Conservation (phyloP, 2,797 vertebrate species). For the Macropodus opercularis region DNA sequence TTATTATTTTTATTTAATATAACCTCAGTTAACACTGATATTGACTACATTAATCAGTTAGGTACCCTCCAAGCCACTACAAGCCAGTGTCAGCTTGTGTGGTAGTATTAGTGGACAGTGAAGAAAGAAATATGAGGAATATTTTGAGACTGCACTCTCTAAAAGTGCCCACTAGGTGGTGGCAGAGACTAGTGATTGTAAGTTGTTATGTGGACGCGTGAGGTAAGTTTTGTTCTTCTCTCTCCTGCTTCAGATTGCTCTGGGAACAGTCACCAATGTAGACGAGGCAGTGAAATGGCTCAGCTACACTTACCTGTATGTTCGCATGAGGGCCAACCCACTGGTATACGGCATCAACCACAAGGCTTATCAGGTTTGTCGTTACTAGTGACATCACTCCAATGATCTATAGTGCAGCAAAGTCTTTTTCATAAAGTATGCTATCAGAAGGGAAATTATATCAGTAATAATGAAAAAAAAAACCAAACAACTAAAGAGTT, state of each 20-base stretch:
- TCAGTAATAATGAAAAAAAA: too few relatives aligned
- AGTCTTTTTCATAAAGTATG: not conserved
- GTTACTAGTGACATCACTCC: not conserved
- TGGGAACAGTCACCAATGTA: slow-evolving; percentile 96
- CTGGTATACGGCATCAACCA: slow-evolving; percentile 97
- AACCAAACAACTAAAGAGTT: too few relatives aligned
- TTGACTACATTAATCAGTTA: too few relatives aligned
- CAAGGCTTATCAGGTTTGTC: slow-evolving; percentile 90
- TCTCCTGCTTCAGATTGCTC: slow-evolving; percentile 83
- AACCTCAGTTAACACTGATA: too few relatives aligned
- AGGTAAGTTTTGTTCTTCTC: too few relatives aligned
- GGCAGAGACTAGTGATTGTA: slow-evolving; percentile 31
- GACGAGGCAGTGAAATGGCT: slow-evolving; percentile 99
- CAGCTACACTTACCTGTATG: slow-evolving; percentile 97
- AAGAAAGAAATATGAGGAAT: not conserved
- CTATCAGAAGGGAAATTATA: too few relatives aligned
- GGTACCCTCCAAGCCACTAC: too few relatives aligned
- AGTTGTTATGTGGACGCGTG: not conserved
- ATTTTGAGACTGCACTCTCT: slow-evolving; percentile 21
- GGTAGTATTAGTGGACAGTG: not conserved
- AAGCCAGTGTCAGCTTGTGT: too few relatives aligned
- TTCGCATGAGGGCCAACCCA: slow-evolving; percentile 98
- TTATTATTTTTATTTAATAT: too few relatives aligned
- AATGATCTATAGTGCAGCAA: not conserved
- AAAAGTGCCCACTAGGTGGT: slow-evolving; percentile 61